phyloP scores from a whole-genome alignment of 1,140 invertebrate genomes.

The Brachionus rotundiformis region DNA sequence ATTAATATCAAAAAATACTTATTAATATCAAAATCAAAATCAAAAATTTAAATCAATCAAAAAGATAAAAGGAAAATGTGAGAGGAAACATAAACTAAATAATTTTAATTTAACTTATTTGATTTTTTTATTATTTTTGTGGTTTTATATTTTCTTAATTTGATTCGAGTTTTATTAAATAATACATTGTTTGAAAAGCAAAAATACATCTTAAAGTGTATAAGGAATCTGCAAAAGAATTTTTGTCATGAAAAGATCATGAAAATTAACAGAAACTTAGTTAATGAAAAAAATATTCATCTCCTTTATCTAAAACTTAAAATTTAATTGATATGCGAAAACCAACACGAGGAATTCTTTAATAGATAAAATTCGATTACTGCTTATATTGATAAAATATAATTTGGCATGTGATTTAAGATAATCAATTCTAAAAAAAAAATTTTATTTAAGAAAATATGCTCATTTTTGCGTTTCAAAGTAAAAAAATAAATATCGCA shows the following conservation, averaged over 20 bases:
- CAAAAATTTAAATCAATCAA: no score
- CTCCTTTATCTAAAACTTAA: not conserved
- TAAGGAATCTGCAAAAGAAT: no score
- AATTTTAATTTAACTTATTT: no score
- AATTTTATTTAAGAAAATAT: not conserved
- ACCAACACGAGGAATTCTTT: not conserved
- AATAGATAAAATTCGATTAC: not conserved
- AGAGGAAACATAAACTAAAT: no score
- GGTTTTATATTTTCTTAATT: no score
- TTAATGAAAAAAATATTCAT: not conserved
- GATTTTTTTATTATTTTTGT: no score
- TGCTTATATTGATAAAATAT: not conserved
- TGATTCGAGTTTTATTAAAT: no score
- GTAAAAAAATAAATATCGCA: not conserved
- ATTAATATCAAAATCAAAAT: no score
- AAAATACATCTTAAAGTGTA: no score
- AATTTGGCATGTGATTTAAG: not conserved
- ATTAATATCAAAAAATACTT: no score
- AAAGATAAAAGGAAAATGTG: no score
- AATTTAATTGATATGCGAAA: not conserved
- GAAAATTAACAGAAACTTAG: not conserved
- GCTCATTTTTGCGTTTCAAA: not conserved
- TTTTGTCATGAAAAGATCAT: not conserved
- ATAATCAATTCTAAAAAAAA: not conserved
- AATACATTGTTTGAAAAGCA: no score